Conservation (phyloP, 2,113 vertebrate species). For the Elanus axillaris region DNA sequence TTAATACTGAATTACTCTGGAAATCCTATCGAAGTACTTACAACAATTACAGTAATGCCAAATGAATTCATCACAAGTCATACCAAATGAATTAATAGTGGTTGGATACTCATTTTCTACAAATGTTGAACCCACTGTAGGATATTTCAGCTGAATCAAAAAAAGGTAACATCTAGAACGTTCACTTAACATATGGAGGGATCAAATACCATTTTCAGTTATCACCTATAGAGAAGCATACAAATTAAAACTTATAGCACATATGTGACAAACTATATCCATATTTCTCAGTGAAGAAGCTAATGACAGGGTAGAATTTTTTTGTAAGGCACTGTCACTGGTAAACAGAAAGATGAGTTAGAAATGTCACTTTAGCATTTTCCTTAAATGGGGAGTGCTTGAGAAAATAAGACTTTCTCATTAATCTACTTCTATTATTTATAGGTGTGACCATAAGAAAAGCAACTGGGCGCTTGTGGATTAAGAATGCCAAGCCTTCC, state of each 20-base stretch:
- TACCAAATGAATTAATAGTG: neutral
- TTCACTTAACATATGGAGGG: neutral
- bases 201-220: neutral
- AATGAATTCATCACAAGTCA: neutral
- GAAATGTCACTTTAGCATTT: neutral
- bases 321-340: neutral
- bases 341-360: neutral
- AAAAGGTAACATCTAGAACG: neutral
- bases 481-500: neutral
- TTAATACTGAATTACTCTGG: conserved; percentile 6
- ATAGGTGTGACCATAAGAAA: neutral
- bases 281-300: neutral
- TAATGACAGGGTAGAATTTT: neutral
- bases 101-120: neutral
- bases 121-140: neutral
- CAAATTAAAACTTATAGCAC: neutral
- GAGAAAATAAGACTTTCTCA: neutral
- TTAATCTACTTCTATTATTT: neutral
- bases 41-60: neutral
- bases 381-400: neutral
- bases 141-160: neutral
- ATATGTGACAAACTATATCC: neutral
- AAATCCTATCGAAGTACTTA: neutral
- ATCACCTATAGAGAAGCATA: neutral
- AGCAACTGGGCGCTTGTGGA: neutral